phyloP scores from a whole-genome alignment of 2,888 invertebrate species.

The Ormyrus pomaceus region DNA sequence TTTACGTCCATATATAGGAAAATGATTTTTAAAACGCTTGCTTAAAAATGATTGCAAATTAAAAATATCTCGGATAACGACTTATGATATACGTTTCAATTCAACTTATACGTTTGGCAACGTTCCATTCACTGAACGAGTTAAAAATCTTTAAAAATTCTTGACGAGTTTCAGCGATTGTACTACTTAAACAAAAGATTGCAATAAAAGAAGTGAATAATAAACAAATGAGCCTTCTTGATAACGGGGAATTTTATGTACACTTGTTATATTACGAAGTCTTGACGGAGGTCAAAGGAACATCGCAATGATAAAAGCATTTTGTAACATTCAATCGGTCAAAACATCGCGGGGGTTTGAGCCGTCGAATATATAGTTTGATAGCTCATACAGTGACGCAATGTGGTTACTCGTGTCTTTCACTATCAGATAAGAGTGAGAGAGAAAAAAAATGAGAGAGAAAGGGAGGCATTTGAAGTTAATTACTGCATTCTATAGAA shows the following conservation, averaged over 20 bases:
- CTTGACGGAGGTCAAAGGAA: conserved; percentile 63
- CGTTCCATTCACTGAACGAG: too few species aligned
- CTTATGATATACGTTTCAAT: too few species aligned
- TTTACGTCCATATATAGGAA: too few species aligned
- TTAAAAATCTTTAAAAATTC: too few species aligned
- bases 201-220: conserved; percentile 5
- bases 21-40: too few species aligned
- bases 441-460: too few species aligned
- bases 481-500: too few species aligned
- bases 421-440: conserved; percentile 21
- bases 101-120: too few species aligned
- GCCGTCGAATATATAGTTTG: neutral
- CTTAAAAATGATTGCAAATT: too few species aligned
- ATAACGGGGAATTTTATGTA: conserved; percentile 21
- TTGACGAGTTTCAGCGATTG: too few species aligned
- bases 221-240: conserved; percentile 21
- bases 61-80: too few species aligned
- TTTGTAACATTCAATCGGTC: conserved; percentile 60
- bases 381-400: conserved; percentile 13
- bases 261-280: conserved; percentile 50
- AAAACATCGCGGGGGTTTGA: conserved; percentile 64
- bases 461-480: too few species aligned
- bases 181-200: neutral
- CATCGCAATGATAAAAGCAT: conserved; percentile 59
- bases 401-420: neutral